Percentiles rank a stretch among this genome's conserved stretches.
Evolutionary conservation across 2,888 invertebrate species (phyloP).

Genomic region (Hydrotaea cyrtoneurina): DNA sequence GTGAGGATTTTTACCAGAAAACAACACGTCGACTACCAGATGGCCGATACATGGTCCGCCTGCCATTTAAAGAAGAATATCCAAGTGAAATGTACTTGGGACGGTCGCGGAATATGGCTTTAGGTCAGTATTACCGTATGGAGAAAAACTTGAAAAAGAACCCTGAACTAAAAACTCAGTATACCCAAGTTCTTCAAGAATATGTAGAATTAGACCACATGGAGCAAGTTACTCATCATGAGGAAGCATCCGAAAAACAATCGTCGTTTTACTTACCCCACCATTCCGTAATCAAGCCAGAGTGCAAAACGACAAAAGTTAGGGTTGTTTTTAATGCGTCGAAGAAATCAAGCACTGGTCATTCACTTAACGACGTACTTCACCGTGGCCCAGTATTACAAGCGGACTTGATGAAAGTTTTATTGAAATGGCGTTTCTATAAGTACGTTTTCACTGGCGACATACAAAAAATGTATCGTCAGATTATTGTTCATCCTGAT

Average conservation of each 20-base stretch:
- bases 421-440: slow-evolving; percentile 38
- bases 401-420: slow-evolving; percentile 42
- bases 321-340: slow-evolving; percentile 68
- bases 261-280: slow-evolving; percentile 22
- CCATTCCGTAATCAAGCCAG: slow-evolving; percentile 58
- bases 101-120: not conserved
- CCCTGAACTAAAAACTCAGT: not conserved
- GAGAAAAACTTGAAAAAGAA: not conserved
- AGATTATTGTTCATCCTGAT: slow-evolving; percentile 32
- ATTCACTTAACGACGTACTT: slow-evolving; percentile 56
- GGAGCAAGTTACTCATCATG: not conserved
- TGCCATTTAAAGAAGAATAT: not conserved
- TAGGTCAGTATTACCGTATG: not conserved
- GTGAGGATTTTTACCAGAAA: slow-evolving; percentile 10
- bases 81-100: not conserved
- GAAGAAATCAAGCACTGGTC: slow-evolving; percentile 33
- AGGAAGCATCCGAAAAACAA: not conserved
- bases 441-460: slow-evolving; percentile 23
- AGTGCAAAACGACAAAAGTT: slow-evolving; percentile 57
- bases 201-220: slow-evolving; percentile 18
- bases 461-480: slow-evolving; percentile 32
- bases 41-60: not conserved
- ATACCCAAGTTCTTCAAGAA: not conserved
- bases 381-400: slow-evolving; percentile 61
- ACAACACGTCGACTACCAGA: not conserved